Evolutionary conservation across 2,888 invertebrate genomes (phyloP), one percentile per base, ranked within the genome.

Genomic region (Agriopis aurantiaria): DNA sequence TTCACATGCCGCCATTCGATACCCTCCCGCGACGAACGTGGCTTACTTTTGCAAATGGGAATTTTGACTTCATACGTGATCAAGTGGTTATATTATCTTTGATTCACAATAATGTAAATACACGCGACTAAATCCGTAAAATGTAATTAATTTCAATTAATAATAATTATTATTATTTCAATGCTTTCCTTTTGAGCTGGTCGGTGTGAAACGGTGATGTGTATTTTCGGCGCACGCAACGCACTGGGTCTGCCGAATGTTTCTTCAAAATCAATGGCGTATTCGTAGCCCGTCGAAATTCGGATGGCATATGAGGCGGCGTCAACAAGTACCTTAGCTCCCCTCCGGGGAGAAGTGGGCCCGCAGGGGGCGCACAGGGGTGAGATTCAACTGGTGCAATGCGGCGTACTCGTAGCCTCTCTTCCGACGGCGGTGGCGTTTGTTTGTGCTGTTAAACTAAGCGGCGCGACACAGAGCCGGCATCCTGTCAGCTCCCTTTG

Each of bases 341-440:
- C 76, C 74, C 71, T 71, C 55, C 65, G 72, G 72, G 73, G 79
- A 74, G 76, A 73, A 65, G 71, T 76, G 69, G 75, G 75, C 72
- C 75, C 74, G 71, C 64, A 71, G 70, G 76, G 76, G 76, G 76
- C 67, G 76, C 56, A 71, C 78, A 77, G 88, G 89, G 91, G 89
- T 84, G 91, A 91, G 90, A 93, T 92, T 93, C 93, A 93, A 93
- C 93, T 93, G 93, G 93, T 93, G 93, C 93, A 93, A 92, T 93
- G 93, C 93, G 92, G 91, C 89, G 91, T 86, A 84, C 86, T 88
- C 88, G 84, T 83, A 60, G 48, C 66, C 43, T 41, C 53, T 53
- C 62, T 46, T 53, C 62, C 62, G 46, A 46, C 23, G 87, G 80
- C 79, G 56, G 49, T 65, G 59, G 76, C 79, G 83, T 85, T 86